Conservation (phyloP, 2,888 invertebrate species). For the Leptinotarsa rubiginosa region DNA sequence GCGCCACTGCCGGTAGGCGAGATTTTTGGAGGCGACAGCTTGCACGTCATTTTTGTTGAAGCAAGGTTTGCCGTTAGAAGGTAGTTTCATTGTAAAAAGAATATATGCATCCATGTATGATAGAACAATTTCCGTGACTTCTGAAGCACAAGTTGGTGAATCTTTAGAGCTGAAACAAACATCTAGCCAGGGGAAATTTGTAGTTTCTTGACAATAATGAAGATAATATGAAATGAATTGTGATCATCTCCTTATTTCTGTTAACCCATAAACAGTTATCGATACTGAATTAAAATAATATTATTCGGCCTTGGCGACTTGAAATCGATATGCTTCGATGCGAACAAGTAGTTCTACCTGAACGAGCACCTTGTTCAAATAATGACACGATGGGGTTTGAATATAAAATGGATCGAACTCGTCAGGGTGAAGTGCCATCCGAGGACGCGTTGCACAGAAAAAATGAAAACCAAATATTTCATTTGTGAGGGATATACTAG, state of each 20-base stretch:
- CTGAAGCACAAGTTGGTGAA: too few relatives aligned
- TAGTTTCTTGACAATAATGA: too few relatives aligned
- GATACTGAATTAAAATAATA: background rate
- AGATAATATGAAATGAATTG: too few relatives aligned
- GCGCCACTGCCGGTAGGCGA: too few relatives aligned
- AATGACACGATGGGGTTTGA: background rate
- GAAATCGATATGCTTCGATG: slow-evolving; percentile 7
- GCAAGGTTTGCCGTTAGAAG: too few relatives aligned
- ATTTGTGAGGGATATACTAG: background rate
- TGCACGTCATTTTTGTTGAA: too few relatives aligned
- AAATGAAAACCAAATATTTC: background rate
- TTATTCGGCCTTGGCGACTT: background rate
- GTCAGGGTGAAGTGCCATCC: background rate
- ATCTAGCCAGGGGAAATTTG: too few relatives aligned
- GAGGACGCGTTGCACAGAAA: background rate
- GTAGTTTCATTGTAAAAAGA: too few relatives aligned
- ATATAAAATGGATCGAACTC: slow-evolving; percentile 1
- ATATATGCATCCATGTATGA: too few relatives aligned
- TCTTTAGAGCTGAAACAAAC: too few relatives aligned
- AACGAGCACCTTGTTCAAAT: background rate
- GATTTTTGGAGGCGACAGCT: too few relatives aligned
- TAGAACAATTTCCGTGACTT: too few relatives aligned
- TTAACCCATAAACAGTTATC: background rate
- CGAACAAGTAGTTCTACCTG: slow-evolving; percentile 6
- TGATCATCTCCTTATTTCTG: background rate